Evolutionary conservation across 2,113 vertebrate genomes (phyloP), one percentile per base, ranked within the genome.

Genomic region (Pipra filicauda): DNA sequence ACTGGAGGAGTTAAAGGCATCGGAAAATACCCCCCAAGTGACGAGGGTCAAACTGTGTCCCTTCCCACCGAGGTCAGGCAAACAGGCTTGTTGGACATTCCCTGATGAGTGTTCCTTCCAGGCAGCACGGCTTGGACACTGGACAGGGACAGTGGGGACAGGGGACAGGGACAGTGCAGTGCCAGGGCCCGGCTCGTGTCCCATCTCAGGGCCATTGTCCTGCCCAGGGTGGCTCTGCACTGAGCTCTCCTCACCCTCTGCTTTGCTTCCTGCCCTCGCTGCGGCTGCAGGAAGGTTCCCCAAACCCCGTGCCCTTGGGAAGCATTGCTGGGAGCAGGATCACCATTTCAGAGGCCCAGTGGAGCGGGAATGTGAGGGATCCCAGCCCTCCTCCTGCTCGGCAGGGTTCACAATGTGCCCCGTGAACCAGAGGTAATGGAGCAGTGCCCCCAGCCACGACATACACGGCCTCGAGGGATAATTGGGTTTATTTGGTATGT

Each of bases 131-230:
- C 11, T 15, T 6, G 3, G 31, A 19, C 20, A 12, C 43, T 5
- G 31, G 28, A 59, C 74, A 54, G 20, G 65, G 19, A 6, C 6
- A 2, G 49, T 2, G 8, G 51, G 35, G 62, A 41, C 41, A 19
- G 1, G 12, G 19, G 39, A 48, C 39, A 41, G 39, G 39, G 39
- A 41, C 39, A 41, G 10, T 1, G 4, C 48, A 46, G 67, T 1
- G 0, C 57, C 3, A 64, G 61, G 27, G 61, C 30, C 27, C 8
- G 4, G 28, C 30, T 61, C 1, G 0, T 4, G n/a, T 27, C 24
- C 39, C 1, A 0, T 12, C 44, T 27, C 1, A 0, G 64, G n/a
- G 23, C 37, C 35, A 26, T 1, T 1, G 0, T 16, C 39, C 58
- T 30, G 35, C 59, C 55, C 9, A 33, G 12, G 33, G 22, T 26